These are phyloP conservation scores for Manis crassicaudata DNA, from an alignment of 2,797 vertebrate genomes.

Conservation along the genomic window DNA sequence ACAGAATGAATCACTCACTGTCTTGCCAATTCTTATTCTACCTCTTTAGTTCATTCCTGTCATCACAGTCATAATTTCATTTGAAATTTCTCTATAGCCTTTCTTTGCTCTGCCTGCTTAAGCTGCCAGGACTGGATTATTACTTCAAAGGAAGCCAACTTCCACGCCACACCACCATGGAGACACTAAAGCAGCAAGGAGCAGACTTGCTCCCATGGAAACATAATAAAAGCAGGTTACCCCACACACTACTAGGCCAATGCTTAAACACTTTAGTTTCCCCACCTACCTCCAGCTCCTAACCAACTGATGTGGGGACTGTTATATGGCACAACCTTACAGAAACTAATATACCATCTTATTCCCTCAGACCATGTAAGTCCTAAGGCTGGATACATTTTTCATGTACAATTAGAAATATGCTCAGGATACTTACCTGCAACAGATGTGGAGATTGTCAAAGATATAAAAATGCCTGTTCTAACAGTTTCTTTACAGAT, in stretches of 20 bases:
- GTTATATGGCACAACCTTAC: neutral
- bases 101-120: neutral
- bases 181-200: neutral
- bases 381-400: neutral
- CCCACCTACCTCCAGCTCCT: neutral
- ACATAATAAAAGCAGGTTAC: conserved; percentile 1
- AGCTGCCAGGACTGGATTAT: conserved; percentile 43
- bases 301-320: neutral
- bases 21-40: conserved; percentile 18
- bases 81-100: conserved; percentile 28
- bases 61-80: conserved; percentile 30
- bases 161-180: neutral
- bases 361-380: neutral
- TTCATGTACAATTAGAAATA: conserved; percentile 3
- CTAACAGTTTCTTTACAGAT: conserved; percentile 19
- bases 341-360: neutral
- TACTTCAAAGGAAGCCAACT: conserved; percentile 53
- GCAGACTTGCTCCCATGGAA: conserved; percentile 31
- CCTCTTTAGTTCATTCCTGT: neutral
- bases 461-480: conserved; percentile 19
- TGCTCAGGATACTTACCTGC: neutral
- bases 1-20: neutral
- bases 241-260: neutral
- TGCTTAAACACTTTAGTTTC: neutral
- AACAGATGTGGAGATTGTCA: conserved; percentile 11